Evolutionary conservation across 2,888 invertebrate genomes (phyloP).

Genomic region (Meiosimyza platycephala): DNA sequence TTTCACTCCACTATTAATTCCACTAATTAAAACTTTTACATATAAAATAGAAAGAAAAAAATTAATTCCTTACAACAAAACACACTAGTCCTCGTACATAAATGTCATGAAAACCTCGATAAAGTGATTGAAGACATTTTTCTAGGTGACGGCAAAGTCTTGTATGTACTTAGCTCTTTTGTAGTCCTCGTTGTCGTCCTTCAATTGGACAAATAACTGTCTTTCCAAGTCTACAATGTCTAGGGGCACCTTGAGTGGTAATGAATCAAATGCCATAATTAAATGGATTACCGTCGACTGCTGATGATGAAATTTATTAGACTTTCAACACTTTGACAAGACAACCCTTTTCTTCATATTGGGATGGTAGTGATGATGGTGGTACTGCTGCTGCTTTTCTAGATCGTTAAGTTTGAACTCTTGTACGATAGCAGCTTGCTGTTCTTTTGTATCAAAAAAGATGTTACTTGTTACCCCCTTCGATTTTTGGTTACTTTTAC

Average conservation of each 20-base stretch:
- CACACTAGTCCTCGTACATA: conserved; percentile 43
- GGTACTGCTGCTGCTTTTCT: no score
- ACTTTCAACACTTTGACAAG: conserved; percentile 23
- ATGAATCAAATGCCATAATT: conserved; percentile 36
- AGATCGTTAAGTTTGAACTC: no score
- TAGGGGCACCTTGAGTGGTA: conserved; percentile 13
- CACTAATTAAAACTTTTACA: conserved; percentile 59
- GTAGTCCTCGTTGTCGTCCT: background rate
- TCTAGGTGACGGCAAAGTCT: background rate
- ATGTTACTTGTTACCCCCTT: background rate
- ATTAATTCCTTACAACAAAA: conserved; percentile 40
- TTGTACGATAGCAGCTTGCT: conserved; percentile 1
- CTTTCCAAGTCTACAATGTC: background rate
- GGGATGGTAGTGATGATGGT: background rate
- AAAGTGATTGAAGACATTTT: conserved; percentile 42
- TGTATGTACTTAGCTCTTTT: conserved; percentile 1
- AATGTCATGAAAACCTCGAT: conserved; percentile 45
- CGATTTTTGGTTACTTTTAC: background rate
- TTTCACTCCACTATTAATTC: background rate
- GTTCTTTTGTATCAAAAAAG: conserved; percentile 21
- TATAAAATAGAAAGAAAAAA: conserved; percentile 34
- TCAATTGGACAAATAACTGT: background rate
- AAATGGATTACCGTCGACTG: conserved; percentile 24
- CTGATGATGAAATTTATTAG: conserved; percentile 34
- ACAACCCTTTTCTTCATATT: conserved; percentile 27